Evolutionary conservation across 2,888 invertebrate species (phyloP), one percentile per base, ranked within the genome.

Genomic region (Aplocera efformata): DNA sequence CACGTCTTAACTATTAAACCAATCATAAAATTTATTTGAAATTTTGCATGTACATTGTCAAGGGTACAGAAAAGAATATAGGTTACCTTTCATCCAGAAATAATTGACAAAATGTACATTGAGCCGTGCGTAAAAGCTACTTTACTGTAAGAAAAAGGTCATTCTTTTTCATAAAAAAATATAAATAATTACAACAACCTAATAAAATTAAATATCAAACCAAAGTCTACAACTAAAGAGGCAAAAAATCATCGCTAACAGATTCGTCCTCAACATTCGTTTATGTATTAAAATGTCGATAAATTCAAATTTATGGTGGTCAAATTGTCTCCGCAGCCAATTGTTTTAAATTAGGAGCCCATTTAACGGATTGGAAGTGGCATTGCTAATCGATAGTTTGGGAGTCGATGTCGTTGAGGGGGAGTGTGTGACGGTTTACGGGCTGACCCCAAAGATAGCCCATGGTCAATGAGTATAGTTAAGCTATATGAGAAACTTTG

Each of bases 261-360:
- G 48, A 50, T 58, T 55, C 46, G 57, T 54, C 63, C 63, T 64
- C 63, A 58, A 59, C 60, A 56, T 57, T 55, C 56, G 49, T 56
- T 45, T 42, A 50, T 44, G 47, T 42, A 50, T 54, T 55, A 43
- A 51, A 49, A 53, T 52, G 49, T 52, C 53, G 53, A 58, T 60
- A 66, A 56, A 64, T 61, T 62, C 52, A 60, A 64, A 65, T 60
- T 66, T 63, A 55, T 55, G 53, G 53, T 58, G 58, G 48, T 51
- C 57, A 54, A 50, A 58, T 61, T 65, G 63, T 70, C 72, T 69
- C 57, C 53, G 54, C 56, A 50, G 50, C 67, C 79, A 81, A 80
- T 81, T 81, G 79, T 58, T 61, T 68, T 72, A 72, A 80, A 83
- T 83, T 75, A 81, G 72, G 70, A 76, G 65, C 60, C 69, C 74